Conservation (phyloP, 2,888 invertebrate genomes). For the Cremastobaeus sp. region DNA sequence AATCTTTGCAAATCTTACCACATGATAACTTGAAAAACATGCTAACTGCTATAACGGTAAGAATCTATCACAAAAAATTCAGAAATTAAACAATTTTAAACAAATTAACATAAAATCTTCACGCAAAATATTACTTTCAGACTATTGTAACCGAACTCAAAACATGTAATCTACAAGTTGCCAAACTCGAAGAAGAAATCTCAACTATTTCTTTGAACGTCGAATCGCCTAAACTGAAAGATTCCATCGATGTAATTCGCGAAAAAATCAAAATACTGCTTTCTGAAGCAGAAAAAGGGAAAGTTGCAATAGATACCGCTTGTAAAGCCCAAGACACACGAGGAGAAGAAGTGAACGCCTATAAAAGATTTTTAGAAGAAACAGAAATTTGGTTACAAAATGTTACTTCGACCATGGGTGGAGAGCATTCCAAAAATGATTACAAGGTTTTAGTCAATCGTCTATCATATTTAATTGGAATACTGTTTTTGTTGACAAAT, state of each 20-base stretch:
- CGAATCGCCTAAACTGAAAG: slow-evolving; percentile 81
- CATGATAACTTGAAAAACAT: slow-evolving; percentile 85
- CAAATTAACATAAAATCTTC: slow-evolving; percentile 5
- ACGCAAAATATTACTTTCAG: slow-evolving; percentile 79
- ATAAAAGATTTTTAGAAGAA: slow-evolving; percentile 71
- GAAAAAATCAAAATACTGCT: slow-evolving; percentile 84
- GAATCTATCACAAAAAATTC: slow-evolving; percentile 62
- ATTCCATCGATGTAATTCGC: slow-evolving; percentile 81
- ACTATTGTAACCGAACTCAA: slow-evolving; percentile 84
- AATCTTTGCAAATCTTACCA: slow-evolving; percentile 84
- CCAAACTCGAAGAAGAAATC: slow-evolving; percentile 82
- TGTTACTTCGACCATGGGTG: slow-evolving; percentile 66
- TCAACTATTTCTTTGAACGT: slow-evolving; percentile 83
- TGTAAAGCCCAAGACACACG: slow-evolving; percentile 80
- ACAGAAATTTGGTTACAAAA: slow-evolving; percentile 73
- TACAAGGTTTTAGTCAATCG: slow-evolving; percentile 60
- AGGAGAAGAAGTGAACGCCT: slow-evolving; percentile 79
- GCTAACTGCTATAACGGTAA: slow-evolving; percentile 86
- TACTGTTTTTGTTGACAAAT: neutral
- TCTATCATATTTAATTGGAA: slow-evolving; percentile 1
- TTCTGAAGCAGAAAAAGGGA: slow-evolving; percentile 85
- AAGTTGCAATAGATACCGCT: slow-evolving; percentile 80
- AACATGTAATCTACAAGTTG: slow-evolving; percentile 84
- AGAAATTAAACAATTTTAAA: neutral
- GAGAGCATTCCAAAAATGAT: slow-evolving; percentile 59